Conservation (phyloP, 2,797 vertebrate species). For the Tachyglossus aculeatus region DNA sequence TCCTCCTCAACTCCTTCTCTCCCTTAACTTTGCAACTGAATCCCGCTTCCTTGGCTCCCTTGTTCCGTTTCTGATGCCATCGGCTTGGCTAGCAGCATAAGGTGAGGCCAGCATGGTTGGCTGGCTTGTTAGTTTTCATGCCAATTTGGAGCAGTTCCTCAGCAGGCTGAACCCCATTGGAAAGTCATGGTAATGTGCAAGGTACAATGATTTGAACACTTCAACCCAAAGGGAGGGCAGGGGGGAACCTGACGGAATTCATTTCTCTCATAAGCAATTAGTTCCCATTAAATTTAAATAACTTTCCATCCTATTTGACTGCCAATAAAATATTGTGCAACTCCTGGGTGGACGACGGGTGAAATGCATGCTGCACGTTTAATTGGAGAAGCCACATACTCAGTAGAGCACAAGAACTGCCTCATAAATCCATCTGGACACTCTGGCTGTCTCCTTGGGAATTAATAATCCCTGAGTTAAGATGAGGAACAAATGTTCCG, state of each 20-base stretch:
- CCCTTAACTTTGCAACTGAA: not conserved
- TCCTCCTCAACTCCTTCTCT: not conserved
- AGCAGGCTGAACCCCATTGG: too few species aligned
- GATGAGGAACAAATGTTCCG: not conserved
- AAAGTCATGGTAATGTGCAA: not conserved
- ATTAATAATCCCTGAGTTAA: not conserved
- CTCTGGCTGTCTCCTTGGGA: not conserved
- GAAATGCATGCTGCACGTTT: not conserved
- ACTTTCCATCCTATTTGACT: not conserved
- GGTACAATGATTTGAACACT: not conserved
- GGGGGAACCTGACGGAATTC: not conserved
- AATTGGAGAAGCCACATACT: not conserved
- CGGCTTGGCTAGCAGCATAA: too few species aligned
- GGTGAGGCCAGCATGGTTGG: too few species aligned
- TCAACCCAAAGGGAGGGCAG: not conserved
- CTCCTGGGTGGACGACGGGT: not conserved
- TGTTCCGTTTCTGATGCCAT: too few species aligned
- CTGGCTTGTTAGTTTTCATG: too few species aligned
- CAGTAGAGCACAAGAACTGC: not conserved
- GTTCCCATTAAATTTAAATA: constrained; percentile 3
- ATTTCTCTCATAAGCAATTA: constrained; percentile 11
- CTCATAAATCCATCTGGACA: not conserved
- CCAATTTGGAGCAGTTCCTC: too few species aligned
- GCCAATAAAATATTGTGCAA: not conserved
- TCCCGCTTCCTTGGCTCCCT: not conserved